Conservation (phyloP, 2,888 invertebrate genomes). For the Campoplex nolae region DNA sequence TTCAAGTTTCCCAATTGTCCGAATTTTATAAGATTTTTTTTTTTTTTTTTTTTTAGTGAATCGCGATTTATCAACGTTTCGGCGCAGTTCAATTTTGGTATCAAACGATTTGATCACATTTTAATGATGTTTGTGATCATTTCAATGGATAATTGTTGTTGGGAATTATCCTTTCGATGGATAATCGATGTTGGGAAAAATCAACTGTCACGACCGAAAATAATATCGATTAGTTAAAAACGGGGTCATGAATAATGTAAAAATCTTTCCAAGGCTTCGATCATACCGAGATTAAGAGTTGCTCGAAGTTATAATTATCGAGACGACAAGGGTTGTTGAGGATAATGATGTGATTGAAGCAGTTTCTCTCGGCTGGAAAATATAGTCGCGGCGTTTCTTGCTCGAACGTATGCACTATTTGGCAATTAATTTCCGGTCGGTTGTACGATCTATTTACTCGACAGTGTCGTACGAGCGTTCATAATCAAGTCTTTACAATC, state of each 20-base stretch:
- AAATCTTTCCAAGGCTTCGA: background rate
- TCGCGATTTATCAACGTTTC: background rate
- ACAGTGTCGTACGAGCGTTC: constrained; percentile 32
- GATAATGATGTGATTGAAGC: constrained; percentile 32
- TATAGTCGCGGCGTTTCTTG: constrained; percentile 42
- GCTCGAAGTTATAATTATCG: constrained; percentile 13
- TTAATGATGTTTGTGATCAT: background rate
- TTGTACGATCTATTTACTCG: constrained; percentile 54
- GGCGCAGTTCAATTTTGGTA: background rate
- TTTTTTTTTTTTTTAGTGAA: too few species aligned
- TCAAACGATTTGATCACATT: background rate
- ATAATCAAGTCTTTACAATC: constrained; percentile 19
- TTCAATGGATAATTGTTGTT: too few species aligned
- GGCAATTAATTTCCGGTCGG: constrained; percentile 51
- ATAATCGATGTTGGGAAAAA: background rate
- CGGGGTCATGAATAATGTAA: background rate
- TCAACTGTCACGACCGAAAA: background rate
- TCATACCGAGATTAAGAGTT: background rate
- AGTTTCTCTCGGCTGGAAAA: constrained; percentile 35
- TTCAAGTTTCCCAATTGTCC: too few species aligned
- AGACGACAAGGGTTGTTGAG: background rate
- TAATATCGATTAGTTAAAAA: background rate
- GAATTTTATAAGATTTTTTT: too few species aligned
- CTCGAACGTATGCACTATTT: constrained; percentile 50
- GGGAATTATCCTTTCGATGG: background rate